phyloP scores from a whole-genome alignment of 1,140 invertebrate genomes.

The Phenacoccus solenopsis region DNA sequence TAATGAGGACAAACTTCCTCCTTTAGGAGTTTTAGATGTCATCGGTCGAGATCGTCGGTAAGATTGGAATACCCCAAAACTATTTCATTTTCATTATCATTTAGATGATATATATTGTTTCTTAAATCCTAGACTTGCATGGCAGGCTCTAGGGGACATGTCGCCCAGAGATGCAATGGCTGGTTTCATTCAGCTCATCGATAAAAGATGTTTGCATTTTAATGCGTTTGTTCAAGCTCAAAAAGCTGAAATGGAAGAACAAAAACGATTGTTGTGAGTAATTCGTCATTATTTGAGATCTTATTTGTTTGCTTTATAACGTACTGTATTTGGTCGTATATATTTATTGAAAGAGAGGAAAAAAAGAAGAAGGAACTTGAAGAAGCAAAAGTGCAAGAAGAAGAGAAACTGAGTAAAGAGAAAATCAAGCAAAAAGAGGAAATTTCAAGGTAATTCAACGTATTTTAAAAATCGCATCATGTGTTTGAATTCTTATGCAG shows the following conservation, averaged over 20 bases:
- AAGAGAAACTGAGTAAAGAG: conserved; percentile 18
- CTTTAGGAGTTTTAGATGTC: conserved; percentile 85
- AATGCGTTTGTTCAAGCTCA: conserved; percentile 84
- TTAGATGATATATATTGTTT: conserved; percentile 6
- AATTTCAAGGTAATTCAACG: neutral
- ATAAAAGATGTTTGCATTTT: conserved; percentile 77
- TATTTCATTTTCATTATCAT: neutral
- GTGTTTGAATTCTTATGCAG: neutral
- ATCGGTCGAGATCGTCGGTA: conserved; percentile 82
- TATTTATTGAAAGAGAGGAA: conserved; percentile 18
- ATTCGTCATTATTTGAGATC: neutral
- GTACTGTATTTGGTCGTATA: neutral
- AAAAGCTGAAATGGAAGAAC: conserved; percentile 63
- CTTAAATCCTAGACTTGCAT: conserved; percentile 54
- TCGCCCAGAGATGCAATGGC: conserved; percentile 74
- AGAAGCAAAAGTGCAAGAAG: conserved; percentile 33
- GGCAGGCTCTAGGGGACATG: conserved; percentile 81
- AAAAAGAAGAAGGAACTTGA: conserved; percentile 25
- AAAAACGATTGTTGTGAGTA: conserved; percentile 48
- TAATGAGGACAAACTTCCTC: conserved; percentile 56
- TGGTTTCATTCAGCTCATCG: conserved; percentile 78
- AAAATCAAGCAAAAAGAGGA: conserved; percentile 22
- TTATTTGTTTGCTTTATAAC: neutral
- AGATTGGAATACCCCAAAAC: conserved; percentile 20
- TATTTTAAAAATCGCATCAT: too few species aligned